Percentiles rank a stretch among this genome's conserved stretches.
phyloP scores from a whole-genome alignment of 2,113 vertebrate species.

The Eretmochelys imbricata region DNA sequence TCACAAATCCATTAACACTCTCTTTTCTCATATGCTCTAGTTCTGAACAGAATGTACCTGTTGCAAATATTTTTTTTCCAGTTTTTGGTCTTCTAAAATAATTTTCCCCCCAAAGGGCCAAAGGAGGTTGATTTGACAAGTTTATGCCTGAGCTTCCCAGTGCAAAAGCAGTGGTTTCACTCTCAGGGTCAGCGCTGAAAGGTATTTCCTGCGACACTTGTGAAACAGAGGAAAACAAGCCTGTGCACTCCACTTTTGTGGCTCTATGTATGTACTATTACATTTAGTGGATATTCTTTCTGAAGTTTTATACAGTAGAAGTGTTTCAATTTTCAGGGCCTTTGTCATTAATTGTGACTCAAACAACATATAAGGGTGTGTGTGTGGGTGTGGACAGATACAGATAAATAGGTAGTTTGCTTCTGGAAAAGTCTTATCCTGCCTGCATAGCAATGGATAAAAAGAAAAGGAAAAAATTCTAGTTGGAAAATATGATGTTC shows the following conservation, averaged over 20 bases:
- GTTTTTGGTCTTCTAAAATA: constrained; percentile 30
- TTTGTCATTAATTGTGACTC: constrained; percentile 8
- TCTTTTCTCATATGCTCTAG: not conserved
- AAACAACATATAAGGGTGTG: not conserved
- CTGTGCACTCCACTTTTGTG: not conserved
- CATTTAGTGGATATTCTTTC: constrained; percentile 16
- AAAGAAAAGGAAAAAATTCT: not conserved
- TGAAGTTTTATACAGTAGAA: not conserved
- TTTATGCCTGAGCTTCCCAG: constrained; percentile 47
- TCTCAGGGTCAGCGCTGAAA: not conserved
- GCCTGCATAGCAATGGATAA: not conserved
- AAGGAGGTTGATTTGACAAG: constrained; percentile 33
- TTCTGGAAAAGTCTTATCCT: not conserved
- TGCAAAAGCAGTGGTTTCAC: not conserved
- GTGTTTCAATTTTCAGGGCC: not conserved
- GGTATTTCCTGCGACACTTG: not conserved
- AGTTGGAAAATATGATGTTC: not conserved
- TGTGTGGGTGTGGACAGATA: not conserved
- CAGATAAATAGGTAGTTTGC: not conserved
- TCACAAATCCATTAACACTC: not conserved
- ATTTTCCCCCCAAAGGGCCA: constrained; percentile 32
- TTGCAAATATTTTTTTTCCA: not conserved
- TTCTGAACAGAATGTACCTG: not conserved
- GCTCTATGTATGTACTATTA: not conserved
- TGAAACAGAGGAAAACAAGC: constrained; percentile 24